Percentiles rank a stretch among this genome's conserved stretches.
phyloP scores from a whole-genome alignment of 2,888 invertebrate genomes.

The Zhengitettix transpicula region DNA sequence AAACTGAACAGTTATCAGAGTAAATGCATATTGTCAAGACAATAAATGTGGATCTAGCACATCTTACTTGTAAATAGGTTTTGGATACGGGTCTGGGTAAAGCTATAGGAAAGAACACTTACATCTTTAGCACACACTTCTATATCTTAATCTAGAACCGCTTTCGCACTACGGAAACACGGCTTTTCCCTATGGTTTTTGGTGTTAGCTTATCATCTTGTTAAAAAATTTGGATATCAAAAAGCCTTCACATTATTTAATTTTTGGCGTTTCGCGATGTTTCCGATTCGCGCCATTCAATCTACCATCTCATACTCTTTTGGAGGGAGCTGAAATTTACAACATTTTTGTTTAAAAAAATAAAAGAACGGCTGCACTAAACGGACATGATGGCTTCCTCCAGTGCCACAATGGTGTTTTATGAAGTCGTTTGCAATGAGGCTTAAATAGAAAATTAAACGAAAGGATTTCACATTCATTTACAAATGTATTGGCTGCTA shows the following conservation, averaged over 20 bases:
- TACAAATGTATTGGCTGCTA: too few relatives aligned
- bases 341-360: too few relatives aligned
- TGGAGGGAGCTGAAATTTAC: too few relatives aligned
- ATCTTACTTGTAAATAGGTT: neutral
- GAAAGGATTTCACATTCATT: too few relatives aligned
- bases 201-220: neutral
- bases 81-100: neutral
- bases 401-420: too few relatives aligned
- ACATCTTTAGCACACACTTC: neutral
- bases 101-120: slow-evolving; percentile 1
- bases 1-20: slow-evolving; percentile 30
- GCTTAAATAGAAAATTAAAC: too few relatives aligned
- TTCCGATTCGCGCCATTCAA: too few relatives aligned
- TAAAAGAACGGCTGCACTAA: too few relatives aligned
- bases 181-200: neutral
- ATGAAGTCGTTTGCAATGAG: too few relatives aligned
- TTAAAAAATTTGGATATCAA: neutral
- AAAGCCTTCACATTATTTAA: neutral
- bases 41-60: slow-evolving; percentile 6
- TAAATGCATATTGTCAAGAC: slow-evolving; percentile 31
- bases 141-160: neutral
- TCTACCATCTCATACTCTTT: too few relatives aligned
- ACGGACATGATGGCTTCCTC: too few relatives aligned
- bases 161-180: neutral
- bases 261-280: too few relatives aligned